Conservation (phyloP, 2,888 invertebrate species). For the Terebella lapidaria region DNA sequence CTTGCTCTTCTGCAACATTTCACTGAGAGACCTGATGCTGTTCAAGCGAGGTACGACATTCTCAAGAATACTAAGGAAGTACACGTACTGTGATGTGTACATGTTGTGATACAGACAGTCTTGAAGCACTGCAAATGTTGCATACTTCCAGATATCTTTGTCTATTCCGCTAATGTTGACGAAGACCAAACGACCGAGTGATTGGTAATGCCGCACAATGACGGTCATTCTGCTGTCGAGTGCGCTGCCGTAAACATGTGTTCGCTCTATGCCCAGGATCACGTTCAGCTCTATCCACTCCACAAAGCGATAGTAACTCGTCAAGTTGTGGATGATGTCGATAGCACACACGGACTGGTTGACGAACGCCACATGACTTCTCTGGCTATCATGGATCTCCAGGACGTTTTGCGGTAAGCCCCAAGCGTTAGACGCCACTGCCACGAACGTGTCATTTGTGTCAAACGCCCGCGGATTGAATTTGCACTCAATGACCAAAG, state of each 20-base stretch:
- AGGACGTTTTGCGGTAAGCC: not conserved
- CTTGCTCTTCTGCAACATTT: not conserved
- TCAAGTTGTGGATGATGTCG: not conserved
- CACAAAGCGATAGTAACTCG: not conserved
- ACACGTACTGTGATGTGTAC: not conserved
- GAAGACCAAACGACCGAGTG: not conserved
- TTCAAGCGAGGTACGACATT: not conserved
- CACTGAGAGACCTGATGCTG: not conserved
- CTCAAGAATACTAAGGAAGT: not conserved
- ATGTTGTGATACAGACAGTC: not conserved
- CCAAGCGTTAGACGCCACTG: not conserved
- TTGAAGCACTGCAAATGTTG: not conserved
- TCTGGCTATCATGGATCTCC: not conserved
- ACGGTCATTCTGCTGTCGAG: not conserved
- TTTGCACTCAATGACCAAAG: not conserved
- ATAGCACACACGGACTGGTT: not conserved
- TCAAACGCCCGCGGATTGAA: not conserved
- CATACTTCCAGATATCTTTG: not conserved
- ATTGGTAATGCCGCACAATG: not conserved
- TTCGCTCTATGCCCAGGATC: not conserved
- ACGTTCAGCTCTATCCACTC: not conserved
- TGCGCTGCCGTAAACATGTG: not conserved
- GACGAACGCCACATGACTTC: not conserved
- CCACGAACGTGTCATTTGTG: not conserved
- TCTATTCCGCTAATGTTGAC: not conserved